Evolutionary conservation across 2,113 vertebrate genomes (phyloP), one percentile per base, ranked within the genome.

Genomic region (Seriola aureovittata): DNA sequence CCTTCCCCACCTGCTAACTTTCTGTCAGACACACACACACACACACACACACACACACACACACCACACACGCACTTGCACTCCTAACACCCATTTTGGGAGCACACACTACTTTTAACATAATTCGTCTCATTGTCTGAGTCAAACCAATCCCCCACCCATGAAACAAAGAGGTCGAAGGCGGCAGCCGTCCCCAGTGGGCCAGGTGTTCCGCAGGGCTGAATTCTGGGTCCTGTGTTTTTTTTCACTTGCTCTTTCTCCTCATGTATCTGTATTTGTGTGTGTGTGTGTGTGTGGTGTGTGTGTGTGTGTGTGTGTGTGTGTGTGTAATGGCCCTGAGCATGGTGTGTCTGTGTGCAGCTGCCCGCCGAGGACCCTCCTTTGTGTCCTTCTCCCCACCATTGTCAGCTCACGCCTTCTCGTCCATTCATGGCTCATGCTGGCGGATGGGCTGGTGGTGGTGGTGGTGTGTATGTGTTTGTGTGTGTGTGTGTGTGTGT

Each of bases 151-250:
- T 77, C 82, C 89, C 82, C 88, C 76, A 65, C 63, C 78, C 50
- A 10, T 95, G 89, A 95, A 92, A 94, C 93, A 94, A 95, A 94
- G 90, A 75, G 86, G 78, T 85, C 4, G 75, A 74, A 92, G 94
- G 93, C 95, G 91, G 94, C 96, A 87, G 92, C 95, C 96, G 95
- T 94, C 96, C 94, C 95, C 95, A 90, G 94, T 92, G 90, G 95
- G 96, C 97, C 98, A 98, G 98, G 97, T 99, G 97, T 97, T 97
- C 95, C 95, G 88, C 96, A 96, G 93, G 95, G 84, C 92, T 91
- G 84, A 78, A 36, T 89, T 78, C 84, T 87, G 19, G 82, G 75
- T 77, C 70, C 74, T 84, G 4, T 70, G 21, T 81, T 80, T 81
- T 71, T 81, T 75, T 81, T 14, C 16, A 29, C 75, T 77, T 10